Evolutionary conservation across 2,113 vertebrate species (phyloP).

Genomic region (Dasyprocta punctata): DNA sequence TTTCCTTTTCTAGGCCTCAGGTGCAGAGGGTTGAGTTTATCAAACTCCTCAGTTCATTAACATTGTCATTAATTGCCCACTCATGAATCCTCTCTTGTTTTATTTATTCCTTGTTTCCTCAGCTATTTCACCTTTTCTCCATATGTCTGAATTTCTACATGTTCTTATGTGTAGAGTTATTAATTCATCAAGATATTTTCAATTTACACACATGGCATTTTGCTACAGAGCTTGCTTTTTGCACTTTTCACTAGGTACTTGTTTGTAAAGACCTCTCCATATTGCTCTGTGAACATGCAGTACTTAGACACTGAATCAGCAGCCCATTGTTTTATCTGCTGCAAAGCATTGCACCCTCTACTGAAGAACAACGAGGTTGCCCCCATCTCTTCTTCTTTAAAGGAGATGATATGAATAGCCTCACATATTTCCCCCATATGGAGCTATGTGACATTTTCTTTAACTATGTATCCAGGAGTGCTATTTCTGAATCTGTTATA

Average conservation of each 20-base stretch:
- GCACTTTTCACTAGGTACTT: background rate
- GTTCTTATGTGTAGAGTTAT: background rate
- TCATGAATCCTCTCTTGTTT: background rate
- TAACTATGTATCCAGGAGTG: background rate
- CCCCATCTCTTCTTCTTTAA: background rate
- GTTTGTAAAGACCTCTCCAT: background rate
- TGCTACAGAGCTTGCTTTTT: background rate
- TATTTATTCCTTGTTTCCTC: background rate
- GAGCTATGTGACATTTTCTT: background rate
- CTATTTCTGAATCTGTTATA: background rate
- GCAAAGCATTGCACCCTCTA: background rate
- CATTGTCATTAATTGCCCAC: background rate
- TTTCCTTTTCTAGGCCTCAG: background rate
- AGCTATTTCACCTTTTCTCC: background rate
- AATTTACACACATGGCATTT: background rate
- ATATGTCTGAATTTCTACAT: background rate
- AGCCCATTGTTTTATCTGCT: background rate
- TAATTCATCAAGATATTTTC: slow-evolving; percentile 24
- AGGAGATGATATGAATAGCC: background rate
- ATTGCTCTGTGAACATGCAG: background rate
- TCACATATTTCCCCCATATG: background rate
- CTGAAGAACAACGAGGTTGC: background rate
- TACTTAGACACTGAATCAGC: background rate
- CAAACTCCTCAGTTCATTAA: background rate
- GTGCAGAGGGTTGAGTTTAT: background rate